phyloP scores from a whole-genome alignment of 2,888 invertebrate genomes.

The Agrochola lota region DNA sequence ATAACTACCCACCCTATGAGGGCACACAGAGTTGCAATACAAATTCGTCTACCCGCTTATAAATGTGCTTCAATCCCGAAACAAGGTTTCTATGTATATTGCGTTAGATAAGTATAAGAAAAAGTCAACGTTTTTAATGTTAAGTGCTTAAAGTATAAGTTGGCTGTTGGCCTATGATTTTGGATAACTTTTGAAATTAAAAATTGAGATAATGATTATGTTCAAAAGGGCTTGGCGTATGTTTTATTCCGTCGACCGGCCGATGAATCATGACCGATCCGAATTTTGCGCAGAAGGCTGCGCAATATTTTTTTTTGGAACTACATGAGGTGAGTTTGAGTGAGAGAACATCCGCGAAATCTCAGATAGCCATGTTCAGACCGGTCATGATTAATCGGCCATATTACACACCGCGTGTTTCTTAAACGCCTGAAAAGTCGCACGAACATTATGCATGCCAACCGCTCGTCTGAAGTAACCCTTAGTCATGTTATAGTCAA shows the following conservation, averaged over 20 bases:
- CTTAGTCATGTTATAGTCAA: slow-evolving; percentile 58
- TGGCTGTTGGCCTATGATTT: slow-evolving; percentile 47
- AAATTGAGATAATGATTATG: slow-evolving; percentile 25
- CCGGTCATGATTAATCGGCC: background rate
- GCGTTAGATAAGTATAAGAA: slow-evolving; percentile 56
- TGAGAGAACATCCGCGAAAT: background rate
- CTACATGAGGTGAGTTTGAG: background rate
- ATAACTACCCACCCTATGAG: background rate
- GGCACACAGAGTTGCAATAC: slow-evolving; percentile 50
- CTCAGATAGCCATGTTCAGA: background rate
- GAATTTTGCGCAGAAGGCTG: background rate
- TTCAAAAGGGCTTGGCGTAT: slow-evolving; percentile 12
- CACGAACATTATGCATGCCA: background rate
- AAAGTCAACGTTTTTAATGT: slow-evolving; percentile 52
- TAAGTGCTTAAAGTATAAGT: slow-evolving; percentile 45
- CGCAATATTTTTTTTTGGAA: background rate
- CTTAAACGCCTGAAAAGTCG: background rate
- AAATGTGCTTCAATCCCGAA: slow-evolving; percentile 53
- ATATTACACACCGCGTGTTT: background rate
- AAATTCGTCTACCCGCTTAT: slow-evolving; percentile 45
- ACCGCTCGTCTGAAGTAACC: slow-evolving; percentile 18
- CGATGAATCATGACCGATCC: background rate
- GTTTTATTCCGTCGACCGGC: background rate
- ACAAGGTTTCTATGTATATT: slow-evolving; percentile 59
- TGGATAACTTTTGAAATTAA: slow-evolving; percentile 23